These are phyloP conservation scores for Mustela nigripes DNA, from an alignment of 2,113 vertebrate genomes.

Conservation along the genomic window DNA sequence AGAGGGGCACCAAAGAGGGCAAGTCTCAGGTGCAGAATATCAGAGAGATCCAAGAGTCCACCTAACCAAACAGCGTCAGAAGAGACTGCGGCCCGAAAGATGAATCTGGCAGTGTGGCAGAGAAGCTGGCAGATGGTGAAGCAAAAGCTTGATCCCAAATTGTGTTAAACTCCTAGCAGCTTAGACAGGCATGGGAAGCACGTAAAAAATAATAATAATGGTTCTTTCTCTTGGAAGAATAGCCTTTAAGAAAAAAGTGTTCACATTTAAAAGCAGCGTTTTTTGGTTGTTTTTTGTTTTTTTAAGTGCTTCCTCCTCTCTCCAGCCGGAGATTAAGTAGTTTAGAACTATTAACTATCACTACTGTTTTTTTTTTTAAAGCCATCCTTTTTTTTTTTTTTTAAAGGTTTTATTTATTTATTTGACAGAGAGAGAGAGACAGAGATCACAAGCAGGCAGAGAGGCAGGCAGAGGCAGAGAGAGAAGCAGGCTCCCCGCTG, in stretches of 20 bases:
- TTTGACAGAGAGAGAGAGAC: no score
- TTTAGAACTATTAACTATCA: neutral
- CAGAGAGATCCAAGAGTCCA: neutral
- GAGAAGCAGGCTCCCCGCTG: no score
- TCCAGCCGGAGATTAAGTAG: neutral
- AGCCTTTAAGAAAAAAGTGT: neutral
- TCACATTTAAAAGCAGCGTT: neutral
- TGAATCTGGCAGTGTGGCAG: neutral
- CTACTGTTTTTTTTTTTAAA: neutral
- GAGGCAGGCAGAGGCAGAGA: no score
- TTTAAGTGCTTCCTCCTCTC: neutral
- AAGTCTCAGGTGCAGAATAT: neutral
- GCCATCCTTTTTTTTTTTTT: no score
- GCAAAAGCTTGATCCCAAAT: neutral
- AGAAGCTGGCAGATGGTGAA: neutral
- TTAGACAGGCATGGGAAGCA: neutral
- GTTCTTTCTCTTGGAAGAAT: constrained; percentile 7
- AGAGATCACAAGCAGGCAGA: no score
- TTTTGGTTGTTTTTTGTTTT: neutral
- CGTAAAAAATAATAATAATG: neutral
- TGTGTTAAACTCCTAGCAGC: neutral
- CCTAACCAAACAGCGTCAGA: neutral
- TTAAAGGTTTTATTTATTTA: no score
- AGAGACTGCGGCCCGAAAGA: neutral
- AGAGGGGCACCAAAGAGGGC: no score